These are phyloP conservation scores for Cardinalis cardinalis DNA, from an alignment of 2,113 vertebrate species.

Conservation along the genomic window DNA sequence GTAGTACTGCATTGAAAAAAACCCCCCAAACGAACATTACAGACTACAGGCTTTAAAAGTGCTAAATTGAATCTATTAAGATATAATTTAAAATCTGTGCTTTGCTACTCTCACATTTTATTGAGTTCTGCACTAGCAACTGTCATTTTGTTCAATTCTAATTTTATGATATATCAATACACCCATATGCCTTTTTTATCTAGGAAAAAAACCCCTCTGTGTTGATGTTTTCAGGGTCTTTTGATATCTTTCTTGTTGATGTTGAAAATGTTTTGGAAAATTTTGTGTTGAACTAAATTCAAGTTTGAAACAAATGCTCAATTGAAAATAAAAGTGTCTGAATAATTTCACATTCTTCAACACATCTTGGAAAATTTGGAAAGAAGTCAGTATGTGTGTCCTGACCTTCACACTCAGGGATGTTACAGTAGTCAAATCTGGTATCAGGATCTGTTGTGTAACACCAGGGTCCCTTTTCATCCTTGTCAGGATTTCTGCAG, in stretches of 20 bases:
- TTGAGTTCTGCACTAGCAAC: not conserved
- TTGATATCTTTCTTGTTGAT: not conserved
- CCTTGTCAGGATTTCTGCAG: slow-evolving; percentile 89
- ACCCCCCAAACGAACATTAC: fast-evolving
- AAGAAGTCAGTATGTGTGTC: not conserved
- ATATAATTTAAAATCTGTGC: not conserved
- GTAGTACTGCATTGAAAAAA: not conserved
- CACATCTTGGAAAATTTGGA: not conserved
- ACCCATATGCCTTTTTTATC: not conserved
- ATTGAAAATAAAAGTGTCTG: not conserved
- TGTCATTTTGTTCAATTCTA: not conserved
- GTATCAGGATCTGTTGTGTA: slow-evolving; percentile 81
- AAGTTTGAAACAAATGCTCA: not conserved
- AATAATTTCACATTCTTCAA: not conserved
- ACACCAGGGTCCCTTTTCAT: slow-evolving; percentile 86
- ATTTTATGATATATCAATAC: not conserved
- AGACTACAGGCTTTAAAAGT: not conserved
- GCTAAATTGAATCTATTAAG: not conserved
- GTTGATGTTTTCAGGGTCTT: not conserved
- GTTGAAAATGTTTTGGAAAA: not conserved
- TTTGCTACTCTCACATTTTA: not conserved
- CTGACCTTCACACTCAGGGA: slow-evolving; percentile 82
- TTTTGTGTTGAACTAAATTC: not conserved
- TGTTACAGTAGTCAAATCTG: slow-evolving; percentile 88
- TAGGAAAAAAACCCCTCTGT: not conserved